Percentiles rank a stretch among this genome's conserved stretches.
Conservation (phyloP, 2,888 invertebrate genomes). For the Megaustenia siamemsis region DNA sequence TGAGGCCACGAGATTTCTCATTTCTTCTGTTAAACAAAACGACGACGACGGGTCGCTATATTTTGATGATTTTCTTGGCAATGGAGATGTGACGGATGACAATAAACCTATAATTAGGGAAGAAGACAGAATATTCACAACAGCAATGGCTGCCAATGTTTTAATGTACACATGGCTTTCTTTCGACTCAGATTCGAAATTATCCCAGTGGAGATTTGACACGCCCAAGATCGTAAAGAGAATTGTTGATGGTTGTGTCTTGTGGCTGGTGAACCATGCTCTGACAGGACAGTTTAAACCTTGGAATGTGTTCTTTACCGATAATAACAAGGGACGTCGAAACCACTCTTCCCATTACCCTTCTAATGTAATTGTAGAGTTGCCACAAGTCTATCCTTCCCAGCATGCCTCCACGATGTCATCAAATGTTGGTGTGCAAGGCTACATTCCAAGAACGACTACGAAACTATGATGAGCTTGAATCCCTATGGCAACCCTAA, state of each 20-base stretch:
- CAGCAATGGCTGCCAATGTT: conserved; percentile 71
- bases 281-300: conserved; percentile 4
- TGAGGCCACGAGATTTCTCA: neutral
- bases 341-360: neutral
- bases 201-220: conserved; percentile 60
- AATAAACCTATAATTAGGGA: conserved; percentile 53
- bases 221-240: neutral
- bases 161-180: conserved; percentile 70
- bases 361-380: neutral
- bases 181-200: conserved; percentile 61
- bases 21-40: neutral
- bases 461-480: conserved; percentile 7
- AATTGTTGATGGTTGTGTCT: neutral
- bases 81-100: conserved; percentile 19
- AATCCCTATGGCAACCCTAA: neutral
- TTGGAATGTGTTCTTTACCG: conserved; percentile 6
- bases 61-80: conserved; percentile 24
- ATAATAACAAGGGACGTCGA: neutral
- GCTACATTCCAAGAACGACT: neutral
- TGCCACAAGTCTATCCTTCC: no score
- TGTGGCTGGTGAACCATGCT: neutral
- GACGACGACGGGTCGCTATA: neutral
- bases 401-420: neutral
- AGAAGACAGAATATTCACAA: conserved; percentile 72
- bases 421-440: neutral